Conservation (phyloP, 2,113 vertebrate genomes). For the Notothenia rossii region DNA sequence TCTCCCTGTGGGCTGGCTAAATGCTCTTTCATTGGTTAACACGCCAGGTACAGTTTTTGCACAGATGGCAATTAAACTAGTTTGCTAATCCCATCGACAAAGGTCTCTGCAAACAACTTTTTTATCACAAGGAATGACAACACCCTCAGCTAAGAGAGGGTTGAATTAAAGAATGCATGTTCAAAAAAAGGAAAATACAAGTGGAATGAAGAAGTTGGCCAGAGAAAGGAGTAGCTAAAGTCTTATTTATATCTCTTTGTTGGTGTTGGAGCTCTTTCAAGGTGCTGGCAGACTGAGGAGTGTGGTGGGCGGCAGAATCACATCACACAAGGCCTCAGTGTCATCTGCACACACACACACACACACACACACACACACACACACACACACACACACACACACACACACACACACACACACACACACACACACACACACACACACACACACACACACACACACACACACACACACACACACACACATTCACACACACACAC, state of each 20-base stretch:
- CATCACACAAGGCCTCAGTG: constrained; percentile 70
- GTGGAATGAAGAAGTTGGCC: constrained; percentile 56
- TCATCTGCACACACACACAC: constrained; percentile 53
- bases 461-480: too few relatives aligned
- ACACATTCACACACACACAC: too few relatives aligned
- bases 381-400: constrained; percentile 1
- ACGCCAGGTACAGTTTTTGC: constrained; percentile 55
- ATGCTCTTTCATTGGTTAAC: constrained; percentile 41
- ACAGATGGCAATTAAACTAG: constrained; percentile 79
- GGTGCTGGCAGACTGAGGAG: constrained; percentile 79
- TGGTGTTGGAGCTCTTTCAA: constrained; percentile 74
- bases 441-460: constrained; percentile 12
- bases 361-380: too few relatives aligned
- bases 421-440: too few relatives aligned
- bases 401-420: constrained; percentile 45
- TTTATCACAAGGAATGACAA: constrained; percentile 67
- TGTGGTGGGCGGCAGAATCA: constrained; percentile 78
- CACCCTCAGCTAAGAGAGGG: constrained; percentile 41
- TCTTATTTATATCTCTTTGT: constrained; percentile 81
- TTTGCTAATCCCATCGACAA: constrained; percentile 41
- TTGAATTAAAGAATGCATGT: constrained; percentile 42
- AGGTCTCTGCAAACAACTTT: constrained; percentile 60
- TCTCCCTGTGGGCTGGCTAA: constrained; percentile 32
- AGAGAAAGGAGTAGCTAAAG: constrained; percentile 48
- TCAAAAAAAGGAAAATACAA: constrained; percentile 31